A percentile compares a stretch with the other conserved stretches of the same genome.
Evolutionary conservation across 2,113 vertebrate genomes (phyloP).

Genomic region (Microtus pennsylvanicus): DNA sequence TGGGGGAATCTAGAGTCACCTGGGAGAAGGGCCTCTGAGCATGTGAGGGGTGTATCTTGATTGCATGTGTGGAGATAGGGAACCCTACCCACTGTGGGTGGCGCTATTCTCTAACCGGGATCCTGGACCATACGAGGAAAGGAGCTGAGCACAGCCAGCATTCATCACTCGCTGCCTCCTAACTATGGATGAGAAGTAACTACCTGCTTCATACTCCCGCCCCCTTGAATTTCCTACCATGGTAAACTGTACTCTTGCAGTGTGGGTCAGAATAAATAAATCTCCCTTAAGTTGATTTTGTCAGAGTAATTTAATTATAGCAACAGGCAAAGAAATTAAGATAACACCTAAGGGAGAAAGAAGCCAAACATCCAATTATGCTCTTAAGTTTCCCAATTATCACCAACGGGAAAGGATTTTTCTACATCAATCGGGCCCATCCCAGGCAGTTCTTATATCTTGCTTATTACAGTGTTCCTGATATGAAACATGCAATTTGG

Average conservation of each 20-base stretch:
- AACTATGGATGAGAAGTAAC: not conserved
- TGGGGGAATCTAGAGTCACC: not conserved
- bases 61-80: not conserved
- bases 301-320: not conserved
- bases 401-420: not conserved
- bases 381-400: not conserved
- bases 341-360: not conserved
- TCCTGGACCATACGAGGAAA: no score
- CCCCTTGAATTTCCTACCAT: not conserved
- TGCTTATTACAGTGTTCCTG: not conserved
- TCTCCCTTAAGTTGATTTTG: not conserved
- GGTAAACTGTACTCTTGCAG: not conserved
- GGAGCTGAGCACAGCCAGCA: not conserved
- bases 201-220: not conserved
- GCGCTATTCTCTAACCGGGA: not conserved
- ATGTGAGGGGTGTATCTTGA: not conserved
- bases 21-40: no score
- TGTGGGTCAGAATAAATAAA: not conserved
- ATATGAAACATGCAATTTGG: not conserved
- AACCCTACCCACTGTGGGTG: not conserved
- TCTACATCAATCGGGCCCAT: not conserved
- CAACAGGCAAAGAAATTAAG: not conserved
- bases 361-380: not conserved
- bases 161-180: not conserved
- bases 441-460: accelerated